Evolutionary conservation across 2,113 vertebrate genomes (phyloP), one percentile per base, ranked within the genome.

Genomic region (Bungarus multicinctus): DNA sequence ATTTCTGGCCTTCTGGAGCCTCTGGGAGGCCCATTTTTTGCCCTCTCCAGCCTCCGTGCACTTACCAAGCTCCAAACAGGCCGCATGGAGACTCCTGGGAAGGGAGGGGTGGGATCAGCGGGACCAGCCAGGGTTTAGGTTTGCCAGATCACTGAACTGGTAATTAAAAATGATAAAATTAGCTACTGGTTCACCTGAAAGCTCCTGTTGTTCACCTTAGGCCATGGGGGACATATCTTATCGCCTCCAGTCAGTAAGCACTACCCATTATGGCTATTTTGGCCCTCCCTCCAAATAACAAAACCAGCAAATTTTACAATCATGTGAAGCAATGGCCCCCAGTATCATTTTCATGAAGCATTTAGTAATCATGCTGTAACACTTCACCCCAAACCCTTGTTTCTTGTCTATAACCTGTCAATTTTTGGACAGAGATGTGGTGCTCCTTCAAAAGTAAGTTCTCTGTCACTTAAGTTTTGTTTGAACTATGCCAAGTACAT

Each of bases 401-500:
- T 81, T 7, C 1, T 3, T 39, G 30, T 81, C 69, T 22, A 18
- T 34, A 81, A 39, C 34, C 34, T 81, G 6, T 39, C 74, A 39
- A 10, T 43, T 81, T 81, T 81, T 81, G 18, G 74, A 22, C 6
- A 81, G 74, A 43, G 18, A 20, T 4, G 1, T 81, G 18, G 2
- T 22, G 18, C 8, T 43, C 34, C 34, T 81, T 81, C 34, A 22
- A 22, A 81, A 22, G 9, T 81, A 18, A 1, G 74, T 45, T 1
- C 1, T 85, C 95, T 93, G 95, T 94, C 93, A 87, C 23, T 58
- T 81, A 74, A 90, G 14, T 57, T 50, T 30, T 30, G 74, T n/a
- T 64, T 53, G 54, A 60, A 64, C 45, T 52, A 10, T 57, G 50
- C 27, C 9, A 39, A 55, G 39, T 47, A 64, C 55, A 64, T 43